These are phyloP conservation scores for Scatophagus argus DNA, from an alignment of 2,113 vertebrate species.

Conservation along the genomic window DNA sequence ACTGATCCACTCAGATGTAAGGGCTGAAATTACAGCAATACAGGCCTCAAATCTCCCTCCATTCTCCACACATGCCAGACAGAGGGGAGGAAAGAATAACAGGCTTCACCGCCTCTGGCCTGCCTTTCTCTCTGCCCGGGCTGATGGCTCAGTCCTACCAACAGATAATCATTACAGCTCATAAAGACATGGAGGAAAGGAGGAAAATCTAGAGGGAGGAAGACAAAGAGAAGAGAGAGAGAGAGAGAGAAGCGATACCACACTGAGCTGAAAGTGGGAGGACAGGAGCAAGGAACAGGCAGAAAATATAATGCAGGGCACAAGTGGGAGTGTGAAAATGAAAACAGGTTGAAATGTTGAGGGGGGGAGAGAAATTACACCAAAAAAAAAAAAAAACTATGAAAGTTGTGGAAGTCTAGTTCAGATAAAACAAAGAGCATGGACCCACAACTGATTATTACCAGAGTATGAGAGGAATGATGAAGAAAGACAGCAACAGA, in stretches of 20 bases:
- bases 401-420: not conserved
- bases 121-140: conserved; percentile 26
- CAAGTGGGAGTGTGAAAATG: conserved; percentile 32
- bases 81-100: conserved; percentile 79
- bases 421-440: conserved; percentile 2
- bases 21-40: conserved; percentile 74
- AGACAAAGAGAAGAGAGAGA: conserved; percentile 13
- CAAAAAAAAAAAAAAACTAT: conserved; percentile 15
- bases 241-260: conserved; percentile 21
- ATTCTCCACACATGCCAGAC: conserved; percentile 79
- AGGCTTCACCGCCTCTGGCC: conserved; percentile 55
- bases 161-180: conserved; percentile 69
- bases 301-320: conserved; percentile 20
- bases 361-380: not conserved
- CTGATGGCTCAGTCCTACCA: conserved; percentile 41
- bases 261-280: conserved; percentile 24
- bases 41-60: conserved; percentile 65
- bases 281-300: conserved; percentile 4
- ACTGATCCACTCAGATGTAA: conserved; percentile 21
- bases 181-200: conserved; percentile 38
- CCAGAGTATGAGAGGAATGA: not conserved
- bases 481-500: not conserved
- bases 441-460: not conserved
- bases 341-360: conserved; percentile 19
- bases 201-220: conserved; percentile 15